A percentile compares a stretch with the other conserved stretches of the same genome.
These are phyloP conservation scores for Calliphora vomitoria DNA, from an alignment of 2,888 invertebrate genomes.

Conservation along the genomic window DNA sequence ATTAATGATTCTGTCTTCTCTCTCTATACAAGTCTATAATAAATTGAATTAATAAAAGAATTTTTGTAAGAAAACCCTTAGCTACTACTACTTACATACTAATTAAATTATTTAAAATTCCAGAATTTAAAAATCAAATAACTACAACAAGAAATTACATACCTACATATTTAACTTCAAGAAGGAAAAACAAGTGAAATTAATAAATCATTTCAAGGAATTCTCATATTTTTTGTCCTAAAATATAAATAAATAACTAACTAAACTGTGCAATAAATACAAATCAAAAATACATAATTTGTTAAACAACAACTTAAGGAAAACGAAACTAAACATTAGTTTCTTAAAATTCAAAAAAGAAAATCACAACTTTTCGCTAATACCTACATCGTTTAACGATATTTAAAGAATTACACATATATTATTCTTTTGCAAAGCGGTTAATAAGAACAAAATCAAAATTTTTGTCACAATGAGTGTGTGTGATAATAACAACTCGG, in stretches of 20 bases:
- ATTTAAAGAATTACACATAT: conserved; percentile 10
- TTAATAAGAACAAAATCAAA: conserved; percentile 65
- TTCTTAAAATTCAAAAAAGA: conserved; percentile 4
- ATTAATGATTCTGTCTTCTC: not conserved
- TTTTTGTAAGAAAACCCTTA: not conserved
- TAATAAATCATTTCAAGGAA: conserved; percentile 11
- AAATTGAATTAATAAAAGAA: not conserved
- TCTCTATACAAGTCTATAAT: not conserved
- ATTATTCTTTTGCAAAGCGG: conserved; percentile 17
- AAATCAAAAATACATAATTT: conserved; percentile 52
- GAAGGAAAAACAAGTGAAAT: conserved; percentile 37
- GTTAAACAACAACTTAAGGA: conserved; percentile 24
- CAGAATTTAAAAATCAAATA: conserved; percentile 14
- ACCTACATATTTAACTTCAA: conserved; percentile 14
- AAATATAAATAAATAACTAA: conserved; percentile 33
- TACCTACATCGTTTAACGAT: conserved; percentile 59
- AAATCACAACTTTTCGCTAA: conserved; percentile 23
- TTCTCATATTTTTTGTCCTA: not conserved
- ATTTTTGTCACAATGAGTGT: conserved; percentile 82
- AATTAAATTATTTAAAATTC: conserved; percentile 26
- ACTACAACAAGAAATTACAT: conserved; percentile 29
- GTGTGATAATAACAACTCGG: conserved; percentile 84
- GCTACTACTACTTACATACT: not conserved
- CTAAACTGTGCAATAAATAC: conserved; percentile 71
- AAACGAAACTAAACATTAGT: conserved; percentile 54